Conservation (phyloP, 2,888 invertebrate species). For the Arenicola marina region DNA sequence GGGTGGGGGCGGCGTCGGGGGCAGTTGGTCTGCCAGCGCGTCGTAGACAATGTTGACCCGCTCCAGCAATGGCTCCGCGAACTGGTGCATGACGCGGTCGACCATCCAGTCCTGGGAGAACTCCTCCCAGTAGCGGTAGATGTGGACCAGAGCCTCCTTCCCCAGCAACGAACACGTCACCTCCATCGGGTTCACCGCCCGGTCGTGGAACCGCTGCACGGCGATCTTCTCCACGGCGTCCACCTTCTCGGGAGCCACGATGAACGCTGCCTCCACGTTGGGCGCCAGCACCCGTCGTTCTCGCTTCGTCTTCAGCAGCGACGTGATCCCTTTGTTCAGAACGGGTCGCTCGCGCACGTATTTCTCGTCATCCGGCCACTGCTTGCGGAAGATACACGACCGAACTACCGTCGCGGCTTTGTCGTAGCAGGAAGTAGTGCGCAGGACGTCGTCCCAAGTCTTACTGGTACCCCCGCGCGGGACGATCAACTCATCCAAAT, state of each 20-base stretch:
- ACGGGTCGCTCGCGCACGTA: background rate
- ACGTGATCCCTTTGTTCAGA: background rate
- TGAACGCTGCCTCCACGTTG: background rate
- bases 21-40: background rate
- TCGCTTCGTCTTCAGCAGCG: conserved; percentile 3
- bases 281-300: background rate
- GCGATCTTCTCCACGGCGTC: background rate
- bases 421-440: background rate
- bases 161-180: background rate
- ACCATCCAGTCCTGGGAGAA: conserved; percentile 1
- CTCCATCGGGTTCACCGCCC: background rate
- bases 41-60: background rate
- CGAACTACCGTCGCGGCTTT: background rate
- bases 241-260: background rate
- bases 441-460: background rate
- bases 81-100: background rate
- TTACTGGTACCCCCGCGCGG: conserved; percentile 31
- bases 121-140: background rate
- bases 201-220: background rate
- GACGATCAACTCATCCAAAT: conserved; percentile 51
- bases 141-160: background rate
- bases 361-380: background rate
- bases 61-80: background rate
- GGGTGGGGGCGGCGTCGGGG: no score
- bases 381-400: background rate